Percentiles rank a stretch among this genome's conserved stretches.
phyloP scores from a whole-genome alignment of 2,797 vertebrate species.

The Lutra lutra region DNA sequence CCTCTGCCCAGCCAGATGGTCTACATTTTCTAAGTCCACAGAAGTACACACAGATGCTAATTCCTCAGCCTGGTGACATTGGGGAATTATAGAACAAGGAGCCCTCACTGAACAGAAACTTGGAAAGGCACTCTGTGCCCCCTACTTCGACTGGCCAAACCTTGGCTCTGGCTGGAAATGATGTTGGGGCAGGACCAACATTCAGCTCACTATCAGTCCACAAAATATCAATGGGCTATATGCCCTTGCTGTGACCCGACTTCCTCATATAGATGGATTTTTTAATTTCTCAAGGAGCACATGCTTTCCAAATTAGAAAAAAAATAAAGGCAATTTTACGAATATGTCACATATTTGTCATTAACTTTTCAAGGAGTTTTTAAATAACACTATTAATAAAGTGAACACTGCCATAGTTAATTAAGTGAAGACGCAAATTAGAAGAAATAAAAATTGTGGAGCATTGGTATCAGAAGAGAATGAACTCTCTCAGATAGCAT shows the following conservation, averaged over 20 bases:
- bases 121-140: neutral
- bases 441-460: neutral
- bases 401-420: neutral
- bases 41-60: neutral
- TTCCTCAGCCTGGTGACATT: neutral
- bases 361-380: neutral
- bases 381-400: neutral
- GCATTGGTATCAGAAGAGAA: neutral
- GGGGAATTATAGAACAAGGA: rapidly evolving
- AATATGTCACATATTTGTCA: neutral
- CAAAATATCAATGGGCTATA: neutral
- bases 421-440: neutral
- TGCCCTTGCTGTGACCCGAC: neutral
- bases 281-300: neutral
- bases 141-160: neutral
- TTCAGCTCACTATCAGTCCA: neutral
- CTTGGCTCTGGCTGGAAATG: neutral
- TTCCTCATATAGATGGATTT: neutral
- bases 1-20: neutral
- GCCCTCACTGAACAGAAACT: neutral
- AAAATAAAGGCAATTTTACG: neutral
- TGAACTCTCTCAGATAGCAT: neutral
- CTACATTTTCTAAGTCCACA: neutral
- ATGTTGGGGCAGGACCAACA: too few relatives aligned
- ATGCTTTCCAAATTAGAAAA: neutral